Evolutionary conservation across 2,888 invertebrate species (phyloP).

Genomic region (Argyresthia goedartella): DNA sequence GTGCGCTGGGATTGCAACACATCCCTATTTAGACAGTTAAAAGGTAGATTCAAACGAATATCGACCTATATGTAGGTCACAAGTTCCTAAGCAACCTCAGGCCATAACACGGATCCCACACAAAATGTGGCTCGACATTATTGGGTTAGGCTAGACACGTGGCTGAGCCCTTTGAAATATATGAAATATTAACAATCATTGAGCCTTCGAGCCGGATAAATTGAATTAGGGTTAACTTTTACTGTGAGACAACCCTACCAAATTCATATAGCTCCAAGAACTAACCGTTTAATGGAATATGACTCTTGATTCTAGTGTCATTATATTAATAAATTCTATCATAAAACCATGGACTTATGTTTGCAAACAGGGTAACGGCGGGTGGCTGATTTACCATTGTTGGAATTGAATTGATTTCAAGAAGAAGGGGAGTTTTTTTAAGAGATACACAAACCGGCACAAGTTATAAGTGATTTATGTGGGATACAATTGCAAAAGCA

Average conservation of each 20-base stretch:
- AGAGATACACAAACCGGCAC: neutral
- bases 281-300: neutral
- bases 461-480: neutral
- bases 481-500: neutral
- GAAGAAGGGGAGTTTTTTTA: neutral
- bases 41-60: neutral
- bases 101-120: constrained; percentile 32
- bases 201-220: constrained; percentile 21
- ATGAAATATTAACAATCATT: constrained; percentile 3
- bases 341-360: constrained; percentile 29
- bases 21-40: no score
- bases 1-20: no score
- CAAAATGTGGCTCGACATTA: constrained; percentile 22
- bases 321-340: constrained; percentile 8
- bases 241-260: neutral
- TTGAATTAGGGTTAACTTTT: constrained; percentile 36
- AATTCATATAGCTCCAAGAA: neutral
- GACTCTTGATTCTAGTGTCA: neutral
- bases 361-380: constrained; percentile 41
- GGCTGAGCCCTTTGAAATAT: constrained; percentile 5
- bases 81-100: constrained; percentile 28
- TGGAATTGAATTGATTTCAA: neutral
- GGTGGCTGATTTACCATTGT: constrained; percentile 44
- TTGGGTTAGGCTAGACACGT: constrained; percentile 18
- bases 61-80: constrained; percentile 20